Base-by-base conservation (phyloP, 2,888 invertebrate species). In the Apeira syringaria region DNA sequence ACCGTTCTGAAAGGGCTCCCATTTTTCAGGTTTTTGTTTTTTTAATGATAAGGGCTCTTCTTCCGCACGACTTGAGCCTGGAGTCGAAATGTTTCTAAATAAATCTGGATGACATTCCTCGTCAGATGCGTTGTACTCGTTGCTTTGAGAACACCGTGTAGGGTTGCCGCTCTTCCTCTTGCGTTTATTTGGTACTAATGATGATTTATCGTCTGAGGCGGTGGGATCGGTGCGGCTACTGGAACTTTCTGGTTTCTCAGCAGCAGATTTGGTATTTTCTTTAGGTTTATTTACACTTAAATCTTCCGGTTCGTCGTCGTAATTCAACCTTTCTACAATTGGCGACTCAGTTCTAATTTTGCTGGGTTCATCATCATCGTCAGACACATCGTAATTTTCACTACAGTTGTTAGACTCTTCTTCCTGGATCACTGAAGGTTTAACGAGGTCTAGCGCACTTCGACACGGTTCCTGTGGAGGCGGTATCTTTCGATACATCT, bases 161-260 rank as follows among this genome's bases (percentile, higher is more conserved):
- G 96, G 96, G 74, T 96, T 95, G 64, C 95, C 94, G 59, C 94
- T 95, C 79, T 96, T 96, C 38, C 96, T 90, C 69, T 96, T 96
- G 58, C 95, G 91, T 72, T 93, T 93, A 68, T 92, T 94, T 50
- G 94, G 94, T 64, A 88, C 84, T 47, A 79, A 57, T 10, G 76
- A 80, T 27, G 79, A 75, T 63, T 90, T 91, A 56, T 91, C 91
- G 35, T 91, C 91, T 13, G 73, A 55, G 37, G 61, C 69, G 73
- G 80, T 74, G 68, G 80, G 74, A 45, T 83, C 85, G 34, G 68
- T 75, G 49, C 75, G 75, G 39, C 53, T 53, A 47, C 61, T 66
- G 33, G 61, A 53, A 45, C 50, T 61, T 44, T 76, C 82, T 10
- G 80, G 68, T 67, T 88, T 64, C 40, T 65, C 63, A 51, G 57